Percentiles rank a stretch among this genome's conserved stretches.
Conservation (phyloP, 2,797 vertebrate genomes). For the Salmo trutta region DNA sequence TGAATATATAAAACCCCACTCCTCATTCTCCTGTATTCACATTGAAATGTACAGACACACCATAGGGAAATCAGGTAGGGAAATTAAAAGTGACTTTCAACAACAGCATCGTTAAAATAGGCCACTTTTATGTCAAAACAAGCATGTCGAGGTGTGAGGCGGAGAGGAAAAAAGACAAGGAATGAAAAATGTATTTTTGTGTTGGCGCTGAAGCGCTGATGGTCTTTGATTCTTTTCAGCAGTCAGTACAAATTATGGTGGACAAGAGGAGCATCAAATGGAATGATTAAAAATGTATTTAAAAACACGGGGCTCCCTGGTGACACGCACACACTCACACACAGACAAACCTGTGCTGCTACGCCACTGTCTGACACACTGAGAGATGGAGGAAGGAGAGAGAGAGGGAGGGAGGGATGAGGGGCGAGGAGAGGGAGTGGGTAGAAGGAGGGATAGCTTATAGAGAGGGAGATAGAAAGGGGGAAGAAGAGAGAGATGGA, state of each 20-base stretch:
- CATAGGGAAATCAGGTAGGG: slow-evolving; percentile 52
- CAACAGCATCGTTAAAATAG: slow-evolving; percentile 49
- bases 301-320: slow-evolving; percentile 76
- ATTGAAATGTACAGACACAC: slow-evolving; percentile 13
- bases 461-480: slow-evolving; percentile 20
- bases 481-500: slow-evolving; percentile 25
- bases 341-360: slow-evolving; percentile 41
- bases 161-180: slow-evolving; percentile 29
- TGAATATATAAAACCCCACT: background rate
- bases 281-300: slow-evolving; percentile 78
- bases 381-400: slow-evolving; percentile 5
- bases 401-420: slow-evolving; percentile 37
- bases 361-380: slow-evolving; percentile 55
- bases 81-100: slow-evolving; percentile 68
- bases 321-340: slow-evolving; percentile 45
- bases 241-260: slow-evolving; percentile 76
- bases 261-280: slow-evolving; percentile 76
- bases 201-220: slow-evolving; percentile 52
- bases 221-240: slow-evolving; percentile 75
- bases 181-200: slow-evolving; percentile 61
- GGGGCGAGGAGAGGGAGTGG: slow-evolving; percentile 31
- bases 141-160: slow-evolving; percentile 61
- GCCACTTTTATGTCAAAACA: slow-evolving; percentile 72
- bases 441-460: slow-evolving; percentile 11
- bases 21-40: background rate